Base-by-base conservation (phyloP, 2,113 vertebrate genomes). In the Irena cyanogastra region DNA sequence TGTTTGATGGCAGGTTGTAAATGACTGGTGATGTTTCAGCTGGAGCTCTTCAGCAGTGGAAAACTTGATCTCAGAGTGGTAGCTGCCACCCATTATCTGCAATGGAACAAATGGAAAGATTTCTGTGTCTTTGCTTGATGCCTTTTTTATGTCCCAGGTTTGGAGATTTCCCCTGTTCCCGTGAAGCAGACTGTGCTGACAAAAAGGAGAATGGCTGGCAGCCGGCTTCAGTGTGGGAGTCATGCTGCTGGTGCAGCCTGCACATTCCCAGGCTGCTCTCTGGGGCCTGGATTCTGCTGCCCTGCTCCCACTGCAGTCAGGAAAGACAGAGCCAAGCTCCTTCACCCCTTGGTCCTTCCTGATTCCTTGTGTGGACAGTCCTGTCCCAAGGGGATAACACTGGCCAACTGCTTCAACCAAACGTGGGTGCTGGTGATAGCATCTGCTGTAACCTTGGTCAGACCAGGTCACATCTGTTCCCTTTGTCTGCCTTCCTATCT, bases 31-130 rank as follows among this genome's bases (percentile, higher is more conserved):
- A 71, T 90, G 49, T 90, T 84, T 92, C 95, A 95, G 89, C 76
- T 83, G 72, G 60, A 93, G 86, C 72, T 90, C 90, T 93, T 92
- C 61, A 81, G 83, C 85, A 84, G 90, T 93, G 90, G 60, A 93
- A 92, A 64, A 23, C 64, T 91, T 89, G 81, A 76, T 93, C 59
- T 94, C 5, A 7, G 79, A 92, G 68, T 60, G 76, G 80, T 81
- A 92, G 76, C 71, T 93, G 83, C 86, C 72, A 83, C 72, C 64
- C 30, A 20, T 92, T 90, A 93, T 57, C 90, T 92, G 86, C 86
- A 95, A 76, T 45, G 72, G 92, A 92, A 92, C 44, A 89, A 95
- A 84, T 65, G 83, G 90, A 91, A 93, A 72, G 44, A 76, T 57
- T 81, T 93, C 33, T 65, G 59, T 74, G 71, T 63, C 84, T 93